Base-by-base conservation (phyloP, 2,797 vertebrate species). In the Tapera naevia region DNA sequence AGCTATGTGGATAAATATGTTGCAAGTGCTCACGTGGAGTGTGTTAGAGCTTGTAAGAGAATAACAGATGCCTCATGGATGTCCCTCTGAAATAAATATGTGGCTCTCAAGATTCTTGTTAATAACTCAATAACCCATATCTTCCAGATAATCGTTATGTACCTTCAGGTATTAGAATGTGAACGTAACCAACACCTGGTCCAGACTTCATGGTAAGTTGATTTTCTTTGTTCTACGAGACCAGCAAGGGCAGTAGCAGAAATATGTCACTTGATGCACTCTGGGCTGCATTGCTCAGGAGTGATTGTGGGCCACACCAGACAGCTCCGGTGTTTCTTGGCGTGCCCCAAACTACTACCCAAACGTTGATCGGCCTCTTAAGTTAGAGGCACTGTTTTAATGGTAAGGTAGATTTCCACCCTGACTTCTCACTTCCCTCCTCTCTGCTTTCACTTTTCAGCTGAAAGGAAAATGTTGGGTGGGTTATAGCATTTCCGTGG, bases 121-220 rank as follows among this genome's bases (percentile, higher is more conserved):
- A 97, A 97, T 98, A 98, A 98, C 96, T 94, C 80, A 33, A 78
- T 97, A 84, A 98, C 98, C 98, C 97, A 0, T 98, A 97, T 98
- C 97, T 98, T 98, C 97, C 98, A 99, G 98, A 98, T 98, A 96
- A 99, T 98, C 97, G 98, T 99, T 97, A 98, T 99, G 98, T 98
- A 99, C 96, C 98, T 99, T 94, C 98, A 98, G 98, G 98, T 99
- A 97, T 98, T 99, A 97, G 98, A 98, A 96, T 98, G 98, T 98
- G 98, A 99, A 97, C 98, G 98, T 97, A 98, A 98, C 95, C 97
- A 98, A 65, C 98, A 98, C 97, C 98, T 99, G 97, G 98, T 98
- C 96, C 98, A 99, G 98, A 98, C 98, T 21, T 98, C 98, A 97
- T 99, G 98, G 98, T 99, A 97, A 98, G 98, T 98, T 97, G 97